A percentile compares a stretch with the other conserved stretches of the same genome.
phyloP scores from a whole-genome alignment of 2,113 vertebrate genomes.

The Lota lota region DNA sequence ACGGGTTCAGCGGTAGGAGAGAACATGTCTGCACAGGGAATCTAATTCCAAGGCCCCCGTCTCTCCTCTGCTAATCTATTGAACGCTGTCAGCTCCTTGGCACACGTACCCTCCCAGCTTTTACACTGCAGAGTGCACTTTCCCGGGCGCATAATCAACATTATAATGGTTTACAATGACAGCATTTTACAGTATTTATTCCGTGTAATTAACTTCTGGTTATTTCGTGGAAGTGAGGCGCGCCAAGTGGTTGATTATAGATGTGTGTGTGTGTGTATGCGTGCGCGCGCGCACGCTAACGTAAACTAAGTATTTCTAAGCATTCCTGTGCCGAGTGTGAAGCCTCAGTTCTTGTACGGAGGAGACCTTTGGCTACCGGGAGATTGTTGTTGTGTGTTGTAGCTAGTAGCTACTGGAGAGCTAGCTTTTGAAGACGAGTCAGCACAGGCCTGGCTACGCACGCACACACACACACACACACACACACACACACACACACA shows the following conservation, averaged over 20 bases:
- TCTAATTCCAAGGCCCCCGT: constrained; percentile 56
- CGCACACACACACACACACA: constrained; percentile 10
- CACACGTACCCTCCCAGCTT: constrained; percentile 40
- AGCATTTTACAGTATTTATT: constrained; percentile 41
- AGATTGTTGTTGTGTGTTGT: constrained; percentile 40
- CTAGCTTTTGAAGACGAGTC: constrained; percentile 59
- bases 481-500: neutral
- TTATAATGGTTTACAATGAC: constrained; percentile 60
- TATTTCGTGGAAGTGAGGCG: constrained; percentile 13
- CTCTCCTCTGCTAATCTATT: constrained; percentile 27
- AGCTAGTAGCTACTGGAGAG: constrained; percentile 49
- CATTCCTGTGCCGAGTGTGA: constrained; percentile 51
- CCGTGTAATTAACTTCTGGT: constrained; percentile 38
- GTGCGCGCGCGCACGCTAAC: constrained; percentile 11
- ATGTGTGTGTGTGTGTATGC: neutral
- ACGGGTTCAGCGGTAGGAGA: constrained; percentile 33
- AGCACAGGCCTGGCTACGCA: constrained; percentile 50
- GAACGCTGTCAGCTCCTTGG: constrained; percentile 56
- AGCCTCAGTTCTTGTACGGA: constrained; percentile 51
- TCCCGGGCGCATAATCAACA: constrained; percentile 36
- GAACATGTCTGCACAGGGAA: constrained; percentile 58
- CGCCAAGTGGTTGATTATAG: neutral
- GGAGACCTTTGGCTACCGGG: constrained; percentile 52
- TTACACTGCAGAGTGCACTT: constrained; percentile 43
- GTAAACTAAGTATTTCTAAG: constrained; percentile 17